Base-by-base conservation (phyloP, 2,113 vertebrate genomes). In the Dissostichus mawsoni region DNA sequence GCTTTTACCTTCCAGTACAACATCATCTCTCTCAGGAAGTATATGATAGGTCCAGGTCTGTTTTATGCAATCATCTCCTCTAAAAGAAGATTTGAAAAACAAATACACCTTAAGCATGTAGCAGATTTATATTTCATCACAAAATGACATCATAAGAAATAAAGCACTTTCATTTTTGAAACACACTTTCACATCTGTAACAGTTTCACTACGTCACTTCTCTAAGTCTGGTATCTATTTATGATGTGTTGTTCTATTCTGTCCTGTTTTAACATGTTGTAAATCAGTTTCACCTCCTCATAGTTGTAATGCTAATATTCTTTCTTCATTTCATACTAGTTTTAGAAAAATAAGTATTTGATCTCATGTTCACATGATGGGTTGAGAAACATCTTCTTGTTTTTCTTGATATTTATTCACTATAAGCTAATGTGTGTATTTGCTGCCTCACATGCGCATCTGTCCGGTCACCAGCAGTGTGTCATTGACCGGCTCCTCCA, bases 41-140 rank as follows among this genome's bases (percentile, higher is more conserved):
- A 86, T 64, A 1, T 70, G 59, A 66, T 90, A 93, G 48, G 72
- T 91, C 90, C 90, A 93, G 7, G 14, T 86, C 73, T 81, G 18
- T 4, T 61, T 83, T 0, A 53, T 7, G 62, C 90, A 90, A 45
- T 58, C 20, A 3, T 87, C 83, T 7, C 65, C 85, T 10, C 89
- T 92, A 20, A 55, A 88, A 74, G 41, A 16, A 58, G 1, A 47
- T 1, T 45, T 10, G 1, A 13, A 33, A 17, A 25, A 47, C 11
- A 23, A 69, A 16, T 0, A 53, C 33, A 75, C 18, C 64, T 64
- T 64, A 3, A 70, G 41, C 8, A 47, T 41, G 3, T 29, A 17
- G 3, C 23, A 1, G 8, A 50, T 62, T 55, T 45, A 16, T 2
- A 56, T 20, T 25, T 68, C 0, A 17, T 17, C 11, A 18, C 0